These are phyloP conservation scores for Sinosuthora webbiana DNA, from an alignment of 2,113 vertebrate genomes.

Conservation along the genomic window DNA sequence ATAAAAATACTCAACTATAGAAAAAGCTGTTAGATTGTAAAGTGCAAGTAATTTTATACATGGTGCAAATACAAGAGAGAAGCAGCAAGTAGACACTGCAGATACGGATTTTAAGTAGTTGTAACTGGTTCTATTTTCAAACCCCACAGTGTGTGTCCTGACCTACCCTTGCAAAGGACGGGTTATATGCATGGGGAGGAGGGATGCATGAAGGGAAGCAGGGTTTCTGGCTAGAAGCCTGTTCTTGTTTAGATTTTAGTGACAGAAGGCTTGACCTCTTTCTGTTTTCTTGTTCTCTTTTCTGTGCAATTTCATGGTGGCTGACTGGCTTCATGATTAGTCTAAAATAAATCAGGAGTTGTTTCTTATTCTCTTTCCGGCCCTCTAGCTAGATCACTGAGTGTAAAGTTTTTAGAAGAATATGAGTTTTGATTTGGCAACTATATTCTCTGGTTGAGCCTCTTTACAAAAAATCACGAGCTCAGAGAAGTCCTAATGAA, in stretches of 20 bases:
- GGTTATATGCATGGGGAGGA: not conserved
- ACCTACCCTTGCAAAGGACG: not conserved
- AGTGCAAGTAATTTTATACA: not conserved
- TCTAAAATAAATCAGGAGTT: conserved; percentile 12
- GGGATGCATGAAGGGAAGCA: not conserved
- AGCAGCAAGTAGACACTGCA: not conserved
- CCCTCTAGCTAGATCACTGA: not conserved
- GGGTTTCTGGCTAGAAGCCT: conserved; percentile 9
- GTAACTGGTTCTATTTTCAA: not conserved
- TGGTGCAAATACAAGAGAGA: not conserved
- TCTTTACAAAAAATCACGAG: not conserved
- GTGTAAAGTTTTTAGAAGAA: not conserved
- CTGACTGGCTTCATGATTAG: conserved; percentile 31
- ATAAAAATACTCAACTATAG: not conserved
- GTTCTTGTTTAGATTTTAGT: conserved; percentile 11
- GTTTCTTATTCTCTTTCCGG: not conserved
- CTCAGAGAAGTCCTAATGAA: not conserved
- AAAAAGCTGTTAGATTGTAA: not conserved
- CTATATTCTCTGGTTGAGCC: not conserved
- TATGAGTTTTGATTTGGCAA: not conserved
- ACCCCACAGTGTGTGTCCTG: not conserved
- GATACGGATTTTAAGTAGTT: not conserved
- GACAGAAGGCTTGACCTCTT: conserved; percentile 43
- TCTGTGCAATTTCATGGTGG: conserved; percentile 45
- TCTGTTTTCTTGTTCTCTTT: conserved; percentile 37